Conservation (phyloP, 2,113 vertebrate species). For the Chelonoidis abingdonii region DNA sequence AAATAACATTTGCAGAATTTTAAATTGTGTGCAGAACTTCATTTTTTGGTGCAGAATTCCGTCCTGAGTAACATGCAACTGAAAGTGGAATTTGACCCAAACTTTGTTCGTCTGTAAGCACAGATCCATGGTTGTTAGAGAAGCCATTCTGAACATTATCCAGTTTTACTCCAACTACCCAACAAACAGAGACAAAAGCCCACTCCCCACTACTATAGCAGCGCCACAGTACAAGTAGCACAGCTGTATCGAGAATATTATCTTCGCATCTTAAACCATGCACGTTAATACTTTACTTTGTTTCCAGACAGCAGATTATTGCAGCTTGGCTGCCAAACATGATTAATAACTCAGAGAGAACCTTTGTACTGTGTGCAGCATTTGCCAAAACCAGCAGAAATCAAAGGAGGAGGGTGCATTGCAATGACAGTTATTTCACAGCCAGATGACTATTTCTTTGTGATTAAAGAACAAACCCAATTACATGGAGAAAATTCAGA, state of each 20-base stretch:
- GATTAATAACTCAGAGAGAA: constrained; percentile 80
- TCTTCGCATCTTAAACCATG: constrained; percentile 50
- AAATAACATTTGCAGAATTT: no score
- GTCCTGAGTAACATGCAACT: accelerated
- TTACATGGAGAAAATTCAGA: constrained; percentile 62
- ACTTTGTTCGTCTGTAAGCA: background rate
- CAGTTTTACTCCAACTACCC: constrained; percentile 1
- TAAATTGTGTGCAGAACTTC: no score
- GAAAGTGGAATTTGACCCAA: background rate
- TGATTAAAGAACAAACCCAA: constrained; percentile 79
- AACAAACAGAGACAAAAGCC: constrained; percentile 40
- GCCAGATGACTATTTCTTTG: constrained; percentile 68
- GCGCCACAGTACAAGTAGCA: background rate
- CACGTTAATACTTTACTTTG: constrained; percentile 42
- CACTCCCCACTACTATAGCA: background rate
- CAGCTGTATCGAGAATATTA: constrained; percentile 43
- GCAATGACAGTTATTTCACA: constrained; percentile 72
- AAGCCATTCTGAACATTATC: background rate
- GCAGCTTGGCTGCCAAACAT: constrained; percentile 75
- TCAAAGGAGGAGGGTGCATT: constrained; percentile 34
- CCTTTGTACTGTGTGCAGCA: constrained; percentile 51
- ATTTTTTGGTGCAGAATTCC: no score
- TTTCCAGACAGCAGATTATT: constrained; percentile 77
- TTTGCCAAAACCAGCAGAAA: constrained; percentile 79
- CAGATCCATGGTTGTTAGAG: background rate